phyloP scores from a whole-genome alignment of 1,140 invertebrate genomes.

The Drosophila quadrilineata region DNA sequence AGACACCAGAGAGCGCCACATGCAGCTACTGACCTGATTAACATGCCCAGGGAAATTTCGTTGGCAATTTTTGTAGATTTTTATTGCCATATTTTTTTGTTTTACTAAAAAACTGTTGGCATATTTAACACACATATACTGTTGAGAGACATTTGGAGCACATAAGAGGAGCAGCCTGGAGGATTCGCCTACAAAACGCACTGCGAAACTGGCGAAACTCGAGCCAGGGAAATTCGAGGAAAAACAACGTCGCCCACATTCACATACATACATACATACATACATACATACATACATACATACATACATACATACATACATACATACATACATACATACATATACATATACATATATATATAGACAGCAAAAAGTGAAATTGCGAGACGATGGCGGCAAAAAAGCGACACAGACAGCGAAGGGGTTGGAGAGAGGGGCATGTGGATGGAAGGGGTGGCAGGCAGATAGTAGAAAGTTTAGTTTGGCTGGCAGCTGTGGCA shows the following conservation, averaged over 20 bases:
- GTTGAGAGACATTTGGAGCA: conserved; percentile 11
- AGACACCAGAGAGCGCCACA: conserved; percentile 7
- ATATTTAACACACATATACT: conserved; percentile 25
- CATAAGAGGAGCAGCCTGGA: conserved; percentile 36
- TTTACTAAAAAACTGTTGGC: conserved; percentile 11
- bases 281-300: too few species aligned
- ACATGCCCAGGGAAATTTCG: conserved; percentile 18
- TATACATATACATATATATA: too few species aligned
- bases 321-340: too few species aligned
- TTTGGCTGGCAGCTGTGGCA: conserved; percentile 24
- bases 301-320: too few species aligned
- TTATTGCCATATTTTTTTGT: conserved; percentile 14
- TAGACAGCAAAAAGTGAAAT: conserved; percentile 64
- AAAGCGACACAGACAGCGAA: conserved; percentile 42
- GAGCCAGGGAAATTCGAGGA: conserved; percentile 74
- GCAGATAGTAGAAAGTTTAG: conserved; percentile 45
- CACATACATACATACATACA: too few species aligned
- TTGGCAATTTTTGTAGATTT: conserved; percentile 65
- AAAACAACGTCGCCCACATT: conserved; percentile 30
- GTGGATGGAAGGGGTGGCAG: conserved; percentile 1
- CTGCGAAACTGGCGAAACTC: too few species aligned
- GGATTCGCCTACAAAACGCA: conserved; percentile 48
- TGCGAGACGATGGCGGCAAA: conserved; percentile 62
- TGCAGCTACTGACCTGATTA: conserved; percentile 70
- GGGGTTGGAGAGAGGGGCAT: not conserved